These are phyloP conservation scores for Mythimna pallens DNA, from an alignment of 2,888 invertebrate genomes.

Conservation along the genomic window DNA sequence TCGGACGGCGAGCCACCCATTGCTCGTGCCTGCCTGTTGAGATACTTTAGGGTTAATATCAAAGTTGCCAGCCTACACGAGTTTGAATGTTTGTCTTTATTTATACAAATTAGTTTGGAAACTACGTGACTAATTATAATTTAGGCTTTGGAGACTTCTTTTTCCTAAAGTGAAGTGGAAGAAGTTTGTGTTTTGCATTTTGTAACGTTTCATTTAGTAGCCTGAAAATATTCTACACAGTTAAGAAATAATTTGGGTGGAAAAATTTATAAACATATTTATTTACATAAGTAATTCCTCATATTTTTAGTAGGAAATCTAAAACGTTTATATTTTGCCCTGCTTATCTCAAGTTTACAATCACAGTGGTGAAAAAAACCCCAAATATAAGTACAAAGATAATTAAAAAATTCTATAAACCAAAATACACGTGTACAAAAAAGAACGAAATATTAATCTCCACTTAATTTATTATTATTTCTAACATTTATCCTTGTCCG, in stretches of 20 bases:
- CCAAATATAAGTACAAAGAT: not conserved
- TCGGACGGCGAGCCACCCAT: too few species aligned
- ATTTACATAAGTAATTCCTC: not conserved
- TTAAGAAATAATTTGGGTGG: too few species aligned
- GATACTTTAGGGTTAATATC: conserved; percentile 58
- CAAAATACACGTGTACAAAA: conserved; percentile 30
- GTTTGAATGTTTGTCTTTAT: conserved; percentile 57
- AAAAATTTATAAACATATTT: too few species aligned
- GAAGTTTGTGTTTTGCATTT: not conserved
- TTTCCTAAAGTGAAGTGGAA: not conserved
- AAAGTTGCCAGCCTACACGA: conserved; percentile 45
- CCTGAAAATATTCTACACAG: not conserved
- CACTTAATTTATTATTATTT: conserved; percentile 52
- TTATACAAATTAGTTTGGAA: conserved; percentile 59
- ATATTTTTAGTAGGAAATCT: not conserved
- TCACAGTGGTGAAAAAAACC: conserved; percentile 1
- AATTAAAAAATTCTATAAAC: conserved; percentile 26
- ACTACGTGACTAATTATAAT: conserved; percentile 55
- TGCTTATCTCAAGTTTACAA: not conserved
- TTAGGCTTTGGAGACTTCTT: conserved; percentile 42
- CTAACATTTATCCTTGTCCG: conserved; percentile 53
- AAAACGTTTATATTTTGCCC: not conserved
- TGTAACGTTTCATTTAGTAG: not conserved
- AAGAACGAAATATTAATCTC: conserved; percentile 43
- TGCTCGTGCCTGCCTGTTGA: too few species aligned